Evolutionary conservation across 2,113 vertebrate genomes (phyloP), one percentile per base, ranked within the genome.

Genomic region (Siniperca chuatsi): DNA sequence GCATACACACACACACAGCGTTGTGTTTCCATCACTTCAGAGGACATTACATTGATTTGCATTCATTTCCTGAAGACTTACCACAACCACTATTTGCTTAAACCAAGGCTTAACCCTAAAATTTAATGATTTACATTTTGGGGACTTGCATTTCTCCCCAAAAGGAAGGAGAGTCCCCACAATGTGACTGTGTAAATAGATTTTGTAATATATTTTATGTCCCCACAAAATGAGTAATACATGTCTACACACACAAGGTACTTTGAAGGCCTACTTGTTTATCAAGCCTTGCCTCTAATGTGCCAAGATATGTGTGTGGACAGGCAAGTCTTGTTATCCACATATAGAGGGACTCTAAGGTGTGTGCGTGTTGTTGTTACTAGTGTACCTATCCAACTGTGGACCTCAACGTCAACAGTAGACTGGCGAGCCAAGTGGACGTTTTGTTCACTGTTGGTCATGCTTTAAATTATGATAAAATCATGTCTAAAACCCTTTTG

Each of bases 261-360:
- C 62, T 44, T 55, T 16, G 35, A 74, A 57, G 33, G 79, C 20
- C 44, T 81, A 50, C 69, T 44, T 78, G 61, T 84, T 87, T 85
- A 62, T 78, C 23, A 52, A 75, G 78, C 66, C 40, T 69, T 68
- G 73, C 68, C 74, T 81, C 54, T 72, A 62, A 84, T 64, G 61
- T 82, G 69, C 68, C 84, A 86, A 81, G 72, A 62, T 75, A 77
- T 86, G 54, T 85, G 87, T 88, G 91, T 88, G 48, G 77, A 75
- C 81, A 95, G 94, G 90, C 55, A 92, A 35, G 58, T 88, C 85
- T n/a, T 83, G 85, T 89, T 90, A 91, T 62, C 20, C 73, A 15
- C 33, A n/a, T 42, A 48, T 42, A 46, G 58, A 80, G 81, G 16
- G 29, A 25, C 16, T 66, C 48, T 58, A 11, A 40, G 29, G n/a